Percentiles rank a stretch among this genome's conserved stretches.
These are phyloP conservation scores for Hyles euphorbiae DNA, from an alignment of 1,140 invertebrate species.

Conservation along the genomic window DNA sequence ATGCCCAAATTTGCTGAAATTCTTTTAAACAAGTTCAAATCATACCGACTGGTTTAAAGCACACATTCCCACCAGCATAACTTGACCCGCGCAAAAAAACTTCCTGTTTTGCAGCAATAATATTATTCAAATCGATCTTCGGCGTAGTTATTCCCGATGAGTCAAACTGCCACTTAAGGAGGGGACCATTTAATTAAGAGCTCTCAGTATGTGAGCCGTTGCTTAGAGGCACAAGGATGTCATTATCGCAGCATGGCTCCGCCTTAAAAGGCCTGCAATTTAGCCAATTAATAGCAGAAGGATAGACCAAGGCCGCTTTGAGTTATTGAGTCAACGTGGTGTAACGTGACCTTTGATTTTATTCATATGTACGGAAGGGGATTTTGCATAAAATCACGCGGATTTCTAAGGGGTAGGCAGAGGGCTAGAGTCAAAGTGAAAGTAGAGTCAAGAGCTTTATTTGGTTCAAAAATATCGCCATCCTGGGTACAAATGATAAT, in stretches of 20 bases:
- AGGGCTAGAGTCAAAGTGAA: too few species aligned
- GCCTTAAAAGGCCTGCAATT: conserved; percentile 51
- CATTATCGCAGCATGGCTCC: conserved; percentile 34
- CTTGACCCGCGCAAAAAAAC: conserved; percentile 11
- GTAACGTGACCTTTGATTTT: conserved; percentile 13
- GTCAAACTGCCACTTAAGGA: conserved; percentile 17
- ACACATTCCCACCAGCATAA: not conserved
- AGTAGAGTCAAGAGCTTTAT: too few species aligned
- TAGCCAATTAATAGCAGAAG: conserved; percentile 53
- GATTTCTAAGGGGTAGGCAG: too few species aligned
- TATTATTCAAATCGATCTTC: conserved; percentile 15
- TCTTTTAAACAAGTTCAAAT: too few species aligned
- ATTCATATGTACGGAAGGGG: too few species aligned
- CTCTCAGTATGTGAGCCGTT: conserved; percentile 43
- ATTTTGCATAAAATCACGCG: too few species aligned
- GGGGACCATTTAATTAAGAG: conserved; percentile 37
- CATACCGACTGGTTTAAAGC: too few species aligned
- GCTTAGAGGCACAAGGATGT: conserved; percentile 28
- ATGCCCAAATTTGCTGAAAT: too few species aligned
- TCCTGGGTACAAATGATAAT: too few species aligned
- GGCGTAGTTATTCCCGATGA: conserved; percentile 11
- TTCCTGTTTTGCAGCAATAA: conserved; percentile 13
- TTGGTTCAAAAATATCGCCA: too few species aligned
- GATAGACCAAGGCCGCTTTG: conserved; percentile 42
- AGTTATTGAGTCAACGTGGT: conserved; percentile 33